Evolutionary conservation across 2,113 vertebrate genomes (phyloP), one percentile per base, ranked within the genome.

Genomic region (Antidorcas marsupialis): DNA sequence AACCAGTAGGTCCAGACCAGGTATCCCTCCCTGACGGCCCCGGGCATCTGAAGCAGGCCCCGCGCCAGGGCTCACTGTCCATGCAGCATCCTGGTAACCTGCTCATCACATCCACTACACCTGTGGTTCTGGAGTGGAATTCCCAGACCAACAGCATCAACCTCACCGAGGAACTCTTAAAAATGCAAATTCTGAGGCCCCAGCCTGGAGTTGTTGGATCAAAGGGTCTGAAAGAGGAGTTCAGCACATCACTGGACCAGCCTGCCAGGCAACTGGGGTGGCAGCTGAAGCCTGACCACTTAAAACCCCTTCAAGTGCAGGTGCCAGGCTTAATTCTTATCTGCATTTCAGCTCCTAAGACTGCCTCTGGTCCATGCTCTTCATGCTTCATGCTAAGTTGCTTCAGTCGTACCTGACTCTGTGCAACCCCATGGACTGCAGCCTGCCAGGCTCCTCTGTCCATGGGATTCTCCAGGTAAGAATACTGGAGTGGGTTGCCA

Each of bases 21-120:
- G 1, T 6, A 4, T 21, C 82, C n/a, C 60, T 52, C 28, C 47
- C 28, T 33, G 21, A 3, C 5, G 43, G 7, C 25, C 88, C 74
- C 11, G 8, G 33, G 82, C 5, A 11, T 25, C 50, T 9, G 45
- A 30, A 2, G 6, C 21, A 13, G 2, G 11, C 19, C 43, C 19
- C 9, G 1, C 1, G 19, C 2, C 12, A 2, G 13, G 19, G 47
- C 27, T 52, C 19, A 53, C 55, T 28, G 12, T 4, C 47, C 0
- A 2, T 45, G 10, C 36, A 15, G 50, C 33, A 0, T 2, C 21
- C 30, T 1, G 0, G 10, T 21, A 13, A 81, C 45, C 60, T 8
- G 21, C 45, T 53, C 30, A 15, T 16, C 43, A 16, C 33, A 33
- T 30, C 13, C 45, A 12, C 36, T 4, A 50, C 30, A 14, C 43